These are phyloP conservation scores for Lepidocolaptes lacrymiger DNA, from an alignment of 2,797 vertebrate species.

Conservation along the genomic window DNA sequence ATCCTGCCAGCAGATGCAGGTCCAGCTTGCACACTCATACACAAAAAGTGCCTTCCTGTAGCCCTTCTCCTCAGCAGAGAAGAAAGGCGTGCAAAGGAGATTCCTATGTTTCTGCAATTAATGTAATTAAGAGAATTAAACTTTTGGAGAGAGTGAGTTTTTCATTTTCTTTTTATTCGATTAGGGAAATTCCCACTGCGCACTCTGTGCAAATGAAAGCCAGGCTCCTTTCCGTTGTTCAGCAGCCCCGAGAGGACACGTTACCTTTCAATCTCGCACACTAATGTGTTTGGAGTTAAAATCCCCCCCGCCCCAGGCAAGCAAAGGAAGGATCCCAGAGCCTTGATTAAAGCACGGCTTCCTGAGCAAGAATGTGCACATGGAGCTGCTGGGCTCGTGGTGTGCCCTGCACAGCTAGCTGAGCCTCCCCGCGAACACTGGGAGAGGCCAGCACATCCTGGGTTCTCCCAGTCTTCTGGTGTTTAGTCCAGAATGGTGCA, in stretches of 20 bases:
- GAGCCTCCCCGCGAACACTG: background rate
- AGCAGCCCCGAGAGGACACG: conserved; percentile 71
- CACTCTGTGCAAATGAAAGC: conserved; percentile 79
- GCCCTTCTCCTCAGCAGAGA: background rate
- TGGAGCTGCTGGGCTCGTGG: background rate
- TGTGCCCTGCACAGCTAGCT: background rate
- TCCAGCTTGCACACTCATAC: background rate
- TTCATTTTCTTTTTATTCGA: conserved; percentile 84
- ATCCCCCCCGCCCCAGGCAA: conserved; percentile 63
- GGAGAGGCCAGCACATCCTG: background rate
- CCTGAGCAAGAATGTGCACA: background rate
- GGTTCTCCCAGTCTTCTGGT: background rate
- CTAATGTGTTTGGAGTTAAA: conserved; percentile 81
- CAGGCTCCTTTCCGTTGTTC: conserved; percentile 77
- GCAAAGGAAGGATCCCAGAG: conserved; percentile 74
- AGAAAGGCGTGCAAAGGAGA: conserved; percentile 13
- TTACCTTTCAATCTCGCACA: conserved; percentile 78
- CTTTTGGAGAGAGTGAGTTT: conserved; percentile 75
- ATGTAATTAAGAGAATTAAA: conserved; percentile 83
- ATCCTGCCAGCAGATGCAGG: accelerated
- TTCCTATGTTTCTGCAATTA: conserved; percentile 76
- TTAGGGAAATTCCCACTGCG: conserved; percentile 79
- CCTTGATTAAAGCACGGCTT: conserved; percentile 77
- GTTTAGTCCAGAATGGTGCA: background rate
- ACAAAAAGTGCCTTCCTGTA: background rate